Base-by-base conservation (phyloP, 2,888 invertebrate species). In the Hymenopus coronatus region DNA sequence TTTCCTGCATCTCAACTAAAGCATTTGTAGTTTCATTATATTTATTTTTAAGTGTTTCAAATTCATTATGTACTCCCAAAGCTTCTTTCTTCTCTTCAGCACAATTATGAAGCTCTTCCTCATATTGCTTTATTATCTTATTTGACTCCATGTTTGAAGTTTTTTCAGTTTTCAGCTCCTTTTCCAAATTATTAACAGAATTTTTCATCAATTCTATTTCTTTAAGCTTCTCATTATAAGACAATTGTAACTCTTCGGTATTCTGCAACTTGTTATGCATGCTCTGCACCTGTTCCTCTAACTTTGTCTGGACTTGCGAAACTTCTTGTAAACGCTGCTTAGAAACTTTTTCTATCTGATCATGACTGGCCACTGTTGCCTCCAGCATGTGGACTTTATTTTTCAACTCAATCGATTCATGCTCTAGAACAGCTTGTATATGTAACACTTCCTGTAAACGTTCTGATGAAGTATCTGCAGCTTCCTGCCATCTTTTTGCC, bases 361-460 rank as follows among this genome's bases (percentile, higher is more conserved):
- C 54, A n/a, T 25, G 82, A 6, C 82, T 30, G 14, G 85, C 88
- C n/a, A 28, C n/a, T 25, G 46, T 27, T 70, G 28, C 28, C 20
- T 14, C 54, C 15, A 70, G 25, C 54, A 70, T 70, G 14, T 40
- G 25, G 12, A 82, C 81, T 28, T 88, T 83, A 83, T 83, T 83
- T n/a, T 54, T 82, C 7, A 81, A 54, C 25, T 28, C 82, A 6
- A 92, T 91, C 14, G 94, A 91, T 8, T 84, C 84, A 25, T 84
- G 20, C 33, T 84, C 84, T 7, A 84, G 20, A 20, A 28, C n/a
- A 40, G 14, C 14, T 7, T 27, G 25, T 90, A n/a, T 91, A 90
- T 88, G 90, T 91, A 33, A 94, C 91, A 8, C 92, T 83, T 93
- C 92, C 91, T 93, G 94, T 30, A 94, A 92, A 85, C 94, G 94